phyloP scores from a whole-genome alignment of 2,113 vertebrate species.

The Sphyrna mokarran region DNA sequence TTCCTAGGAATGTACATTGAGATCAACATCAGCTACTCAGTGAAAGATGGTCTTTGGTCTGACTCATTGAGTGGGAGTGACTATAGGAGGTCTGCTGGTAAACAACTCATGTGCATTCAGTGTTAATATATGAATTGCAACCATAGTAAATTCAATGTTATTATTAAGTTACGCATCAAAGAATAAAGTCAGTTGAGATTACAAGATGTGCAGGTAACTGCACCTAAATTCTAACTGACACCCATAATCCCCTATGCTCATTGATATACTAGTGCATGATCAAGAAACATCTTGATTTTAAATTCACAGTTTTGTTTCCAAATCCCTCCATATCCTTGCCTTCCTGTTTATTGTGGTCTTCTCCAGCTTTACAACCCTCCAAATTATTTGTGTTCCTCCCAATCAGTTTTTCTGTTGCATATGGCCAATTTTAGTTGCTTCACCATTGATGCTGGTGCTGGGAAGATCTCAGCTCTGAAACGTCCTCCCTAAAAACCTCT shows the following conservation, averaged over 20 bases:
- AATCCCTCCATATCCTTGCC: not conserved
- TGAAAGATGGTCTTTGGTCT: too few relatives aligned
- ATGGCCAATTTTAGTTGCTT: not conserved
- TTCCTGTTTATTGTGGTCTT: not conserved
- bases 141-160: not conserved
- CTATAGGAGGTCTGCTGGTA: not conserved
- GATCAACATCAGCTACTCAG: too few relatives aligned
- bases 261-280: not conserved
- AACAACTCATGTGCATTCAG: not conserved
- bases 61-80: not conserved
- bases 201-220: not conserved
- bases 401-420: not conserved
- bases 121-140: not conserved
- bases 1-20: too few relatives aligned
- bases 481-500: not conserved
- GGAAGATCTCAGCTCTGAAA: not conserved
- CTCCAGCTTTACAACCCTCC: not conserved
- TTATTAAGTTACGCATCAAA: not conserved
- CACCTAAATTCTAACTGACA: too few relatives aligned
- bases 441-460: not conserved
- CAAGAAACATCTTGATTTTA: not conserved
- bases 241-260: not conserved
- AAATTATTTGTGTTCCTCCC: not conserved
- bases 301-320: not conserved
- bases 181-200: not conserved